Evolutionary conservation across 2,888 invertebrate species (phyloP).

Genomic region (Amiota communis): DNA sequence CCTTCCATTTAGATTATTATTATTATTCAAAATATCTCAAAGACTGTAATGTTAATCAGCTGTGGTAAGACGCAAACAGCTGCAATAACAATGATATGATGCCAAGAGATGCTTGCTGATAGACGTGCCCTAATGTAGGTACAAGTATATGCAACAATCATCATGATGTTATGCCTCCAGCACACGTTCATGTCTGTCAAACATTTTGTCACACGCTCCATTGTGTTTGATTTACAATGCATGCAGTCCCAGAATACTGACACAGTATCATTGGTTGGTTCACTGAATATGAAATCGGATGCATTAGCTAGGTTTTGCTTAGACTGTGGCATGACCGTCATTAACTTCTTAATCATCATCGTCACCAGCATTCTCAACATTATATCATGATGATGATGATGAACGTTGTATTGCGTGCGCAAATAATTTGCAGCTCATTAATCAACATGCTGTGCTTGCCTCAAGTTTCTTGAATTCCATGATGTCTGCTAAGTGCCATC

Average conservation of each 20-base stretch:
- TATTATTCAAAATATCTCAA: too few relatives aligned
- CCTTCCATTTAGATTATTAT: too few relatives aligned
- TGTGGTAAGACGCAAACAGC: too few relatives aligned
- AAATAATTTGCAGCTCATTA: conserved; percentile 28
- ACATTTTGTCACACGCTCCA: background rate
- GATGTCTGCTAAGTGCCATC: too few relatives aligned
- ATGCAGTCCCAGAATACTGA: background rate
- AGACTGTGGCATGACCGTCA: background rate
- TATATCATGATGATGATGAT: background rate
- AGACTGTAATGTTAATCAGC: too few relatives aligned
- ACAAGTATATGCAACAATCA: background rate
- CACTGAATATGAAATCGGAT: too few relatives aligned
- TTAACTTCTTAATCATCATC: background rate
- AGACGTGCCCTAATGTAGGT: background rate
- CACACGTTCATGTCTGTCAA: background rate
- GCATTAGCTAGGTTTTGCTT: too few relatives aligned
- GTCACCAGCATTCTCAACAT: background rate
- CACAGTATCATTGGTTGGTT: background rate
- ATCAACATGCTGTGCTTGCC: conserved; percentile 13
- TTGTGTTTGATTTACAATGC: conserved; percentile 15
- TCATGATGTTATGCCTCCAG: background rate
- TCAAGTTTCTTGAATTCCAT: conserved; percentile 1
- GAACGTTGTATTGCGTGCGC: conserved; percentile 1
- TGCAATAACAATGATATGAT: too few relatives aligned
- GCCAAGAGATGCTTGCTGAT: background rate